Base-by-base conservation (phyloP, 2,797 vertebrate species). In the Adelosebastes latens region DNA sequence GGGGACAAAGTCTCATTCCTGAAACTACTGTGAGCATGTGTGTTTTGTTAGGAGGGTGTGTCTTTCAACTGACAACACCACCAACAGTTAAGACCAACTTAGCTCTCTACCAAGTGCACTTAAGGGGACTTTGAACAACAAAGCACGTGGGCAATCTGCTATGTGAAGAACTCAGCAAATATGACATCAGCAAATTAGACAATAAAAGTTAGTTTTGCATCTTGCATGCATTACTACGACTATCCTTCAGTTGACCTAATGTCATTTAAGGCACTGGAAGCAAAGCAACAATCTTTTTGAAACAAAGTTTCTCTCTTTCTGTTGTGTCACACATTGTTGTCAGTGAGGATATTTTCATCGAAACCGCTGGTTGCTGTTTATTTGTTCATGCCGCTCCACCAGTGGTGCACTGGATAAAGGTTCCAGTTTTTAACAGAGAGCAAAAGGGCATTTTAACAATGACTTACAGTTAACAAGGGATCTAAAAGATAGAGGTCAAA, bases 1-100 rank as follows among this genome's bases (percentile, higher is more conserved):
- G 29, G 36, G 91, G 77, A 82, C 92, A 92, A 92, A 87, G 91
- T 92, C 82, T 88, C 25, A 22, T 49, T 69, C 6, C 39, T 73
- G 64, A 83, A 66, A 73, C 25, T n/a, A 31, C 65, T 72, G 34
- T 72, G 68, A 49, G 60, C 58, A 61, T 68, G 63, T 61, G 61
- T 72, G 64, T 39, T 42, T 70, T 32, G 53, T 20, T 20, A 24
- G 53, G 29, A 69, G n/a, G 79, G 76, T 59, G 78, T 77, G 68
- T 77, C 65, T n/a, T 25, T 31, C 61, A 85, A 69, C 29, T 68
- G 59, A 75, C 70, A 68, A 20, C 60, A 62, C 14, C 16, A 61
- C 13, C 42, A 66, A 52, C 18, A 58, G 8, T 25, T 9, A 29
- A 58, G 8, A 55, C n/a, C 3, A 49, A 70, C 59, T 55, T 16